Conservation (phyloP, 1,140 invertebrate genomes). For the Copidosoma floridanum region DNA sequence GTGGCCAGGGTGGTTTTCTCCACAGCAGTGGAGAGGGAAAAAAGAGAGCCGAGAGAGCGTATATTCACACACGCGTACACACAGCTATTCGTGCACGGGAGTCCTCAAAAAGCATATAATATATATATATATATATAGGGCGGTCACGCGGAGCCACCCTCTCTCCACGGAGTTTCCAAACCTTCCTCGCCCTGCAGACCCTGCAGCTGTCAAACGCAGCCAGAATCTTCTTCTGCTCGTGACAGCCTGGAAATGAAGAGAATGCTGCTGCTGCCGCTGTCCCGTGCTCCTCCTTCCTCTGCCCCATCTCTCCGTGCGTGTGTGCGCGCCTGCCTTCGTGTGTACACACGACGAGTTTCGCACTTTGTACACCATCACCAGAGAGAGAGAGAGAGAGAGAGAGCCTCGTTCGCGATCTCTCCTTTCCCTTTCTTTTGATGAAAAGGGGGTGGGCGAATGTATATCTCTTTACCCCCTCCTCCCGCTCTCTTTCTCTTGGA, state of each 20-base stretch:
- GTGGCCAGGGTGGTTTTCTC: conserved; percentile 28
- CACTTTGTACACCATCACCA: no score
- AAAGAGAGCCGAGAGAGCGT: background rate
- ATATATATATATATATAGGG: conserved; percentile 16
- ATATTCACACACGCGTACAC: no score
- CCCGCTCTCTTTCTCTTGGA: background rate
- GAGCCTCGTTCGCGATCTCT: conserved; percentile 8
- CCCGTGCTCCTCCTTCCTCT: conserved; percentile 20
- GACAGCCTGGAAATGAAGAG: conserved; percentile 59
- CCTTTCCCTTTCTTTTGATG: conserved; percentile 14
- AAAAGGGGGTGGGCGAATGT: background rate
- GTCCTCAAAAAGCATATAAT: conserved; percentile 7
- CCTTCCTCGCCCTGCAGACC: conserved; percentile 33
- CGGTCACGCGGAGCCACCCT: conserved; percentile 20
- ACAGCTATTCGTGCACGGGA: no score
- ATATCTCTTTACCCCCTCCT: background rate
- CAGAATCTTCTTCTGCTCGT: conserved; percentile 58
- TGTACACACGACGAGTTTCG: conserved; percentile 8
- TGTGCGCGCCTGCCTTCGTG: background rate
- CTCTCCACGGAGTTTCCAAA: conserved; percentile 14
- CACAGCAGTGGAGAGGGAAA: conserved; percentile 1
- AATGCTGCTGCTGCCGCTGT: conserved; percentile 40
- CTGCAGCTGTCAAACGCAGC: conserved; percentile 57
- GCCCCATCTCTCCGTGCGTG: conserved; percentile 18
- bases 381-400: conserved; percentile 1